Conservation (phyloP, 2,797 vertebrate genomes). For the Crenichthys baileyi region DNA sequence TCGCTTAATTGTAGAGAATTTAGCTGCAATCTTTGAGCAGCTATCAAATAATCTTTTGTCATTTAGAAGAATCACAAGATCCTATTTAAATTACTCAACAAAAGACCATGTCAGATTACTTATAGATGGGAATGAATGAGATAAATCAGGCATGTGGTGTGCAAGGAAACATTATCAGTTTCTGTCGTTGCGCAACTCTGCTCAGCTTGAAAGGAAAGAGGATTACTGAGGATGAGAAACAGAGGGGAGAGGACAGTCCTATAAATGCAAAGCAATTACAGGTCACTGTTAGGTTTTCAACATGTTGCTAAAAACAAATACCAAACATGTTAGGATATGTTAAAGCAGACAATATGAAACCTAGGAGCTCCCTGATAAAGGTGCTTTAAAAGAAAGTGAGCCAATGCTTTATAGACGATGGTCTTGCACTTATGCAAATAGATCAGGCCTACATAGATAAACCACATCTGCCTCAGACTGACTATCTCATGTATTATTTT, state of each 20-base stretch:
- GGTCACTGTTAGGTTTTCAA: slow-evolving; percentile 34
- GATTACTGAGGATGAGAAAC: slow-evolving; percentile 30
- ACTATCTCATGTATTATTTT: not conserved
- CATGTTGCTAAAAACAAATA: slow-evolving; percentile 50
- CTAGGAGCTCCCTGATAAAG: slow-evolving; percentile 12
- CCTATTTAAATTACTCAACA: not conserved
- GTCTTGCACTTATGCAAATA: not conserved
- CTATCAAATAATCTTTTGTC: not conserved
- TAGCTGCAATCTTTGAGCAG: not conserved
- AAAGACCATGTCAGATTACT: not conserved
- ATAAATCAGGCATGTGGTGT: not conserved
- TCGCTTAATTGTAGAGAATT: not conserved
- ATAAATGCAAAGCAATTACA: slow-evolving; percentile 23
- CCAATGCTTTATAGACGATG: slow-evolving; percentile 17
- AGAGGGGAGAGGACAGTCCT: not conserved
- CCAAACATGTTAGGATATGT: slow-evolving; percentile 35
- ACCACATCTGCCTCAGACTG: not conserved
- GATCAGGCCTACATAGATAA: not conserved
- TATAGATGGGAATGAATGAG: not conserved
- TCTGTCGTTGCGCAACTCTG: not conserved
- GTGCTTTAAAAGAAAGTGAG: slow-evolving; percentile 25
- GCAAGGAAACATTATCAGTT: slow-evolving; percentile 14
- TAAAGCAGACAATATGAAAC: slow-evolving; percentile 38
- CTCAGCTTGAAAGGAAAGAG: slow-evolving; percentile 19
- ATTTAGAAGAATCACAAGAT: slow-evolving; percentile 19